These are phyloP conservation scores for Mustelus asterias DNA, from an alignment of 2,113 vertebrate species.

Conservation along the genomic window DNA sequence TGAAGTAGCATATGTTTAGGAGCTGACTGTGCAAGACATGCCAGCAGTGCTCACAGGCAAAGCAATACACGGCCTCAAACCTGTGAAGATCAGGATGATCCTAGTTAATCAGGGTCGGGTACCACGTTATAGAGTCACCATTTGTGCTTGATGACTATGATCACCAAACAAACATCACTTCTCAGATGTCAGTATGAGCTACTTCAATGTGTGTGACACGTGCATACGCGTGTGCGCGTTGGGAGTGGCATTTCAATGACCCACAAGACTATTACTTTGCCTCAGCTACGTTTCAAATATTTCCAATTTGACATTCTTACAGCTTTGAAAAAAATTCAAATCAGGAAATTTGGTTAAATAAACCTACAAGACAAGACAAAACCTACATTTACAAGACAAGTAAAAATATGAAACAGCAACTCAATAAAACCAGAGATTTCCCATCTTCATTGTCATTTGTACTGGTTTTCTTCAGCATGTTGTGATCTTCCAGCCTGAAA, in stretches of 20 bases:
- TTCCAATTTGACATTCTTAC: neutral
- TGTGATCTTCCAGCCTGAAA: neutral
- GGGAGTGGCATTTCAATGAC: neutral
- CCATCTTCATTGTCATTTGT: neutral
- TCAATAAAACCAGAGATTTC: neutral
- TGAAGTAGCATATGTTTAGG: slow-evolving; percentile 12
- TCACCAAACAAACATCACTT: neutral
- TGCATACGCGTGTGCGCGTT: too few relatives aligned
- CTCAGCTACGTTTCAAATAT: neutral
- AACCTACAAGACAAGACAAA: neutral
- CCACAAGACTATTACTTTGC: neutral
- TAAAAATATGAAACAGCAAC: neutral
- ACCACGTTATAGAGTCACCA: neutral
- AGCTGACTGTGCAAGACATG: slow-evolving; percentile 19
- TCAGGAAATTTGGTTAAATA: neutral
- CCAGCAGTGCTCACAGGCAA: neutral
- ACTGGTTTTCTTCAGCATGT: neutral
- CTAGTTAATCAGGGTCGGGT: neutral
- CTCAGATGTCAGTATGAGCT: neutral
- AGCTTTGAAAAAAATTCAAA: neutral
- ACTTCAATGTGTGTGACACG: too few relatives aligned
- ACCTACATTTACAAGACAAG: neutral
- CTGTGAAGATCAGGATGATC: neutral
- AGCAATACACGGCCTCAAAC: neutral
- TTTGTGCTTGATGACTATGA: neutral